Evolutionary conservation across 2,888 invertebrate genomes (phyloP).

Genomic region (Plemyria rubiginata): DNA sequence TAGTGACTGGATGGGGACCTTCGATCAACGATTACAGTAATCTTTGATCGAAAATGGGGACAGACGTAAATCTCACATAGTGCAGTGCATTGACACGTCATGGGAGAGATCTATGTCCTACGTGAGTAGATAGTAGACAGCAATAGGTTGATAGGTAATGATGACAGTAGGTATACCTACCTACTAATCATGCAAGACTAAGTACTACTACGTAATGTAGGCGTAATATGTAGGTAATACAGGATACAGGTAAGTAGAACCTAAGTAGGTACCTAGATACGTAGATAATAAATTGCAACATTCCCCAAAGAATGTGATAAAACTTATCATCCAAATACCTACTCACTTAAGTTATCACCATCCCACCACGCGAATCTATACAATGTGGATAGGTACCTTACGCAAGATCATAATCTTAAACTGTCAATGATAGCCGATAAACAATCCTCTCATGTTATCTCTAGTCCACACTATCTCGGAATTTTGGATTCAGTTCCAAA

Average conservation of each 20-base stretch:
- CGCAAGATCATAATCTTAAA: conserved; percentile 73
- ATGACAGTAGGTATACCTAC: no score
- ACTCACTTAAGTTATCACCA: conserved; percentile 46
- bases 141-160: no score
- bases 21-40: no score
- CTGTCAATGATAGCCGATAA: conserved; percentile 73
- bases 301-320: conserved; percentile 56
- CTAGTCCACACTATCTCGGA: conserved; percentile 46
- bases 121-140: no score
- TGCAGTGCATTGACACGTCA: no score
- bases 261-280: neutral
- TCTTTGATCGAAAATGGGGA: no score
- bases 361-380: conserved; percentile 49
- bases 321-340: conserved; percentile 55
- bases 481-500: conserved; percentile 52
- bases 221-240: no score
- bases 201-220: no score
- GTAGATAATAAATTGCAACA: conserved; percentile 59
- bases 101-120: no score
- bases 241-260: neutral
- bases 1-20: no score
- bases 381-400: conserved; percentile 50
- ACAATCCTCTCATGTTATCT: conserved; percentile 66
- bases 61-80: no score
- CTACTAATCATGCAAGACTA: no score